Base-by-base conservation (phyloP, 2,888 invertebrate genomes). In the Andrena fulva region DNA sequence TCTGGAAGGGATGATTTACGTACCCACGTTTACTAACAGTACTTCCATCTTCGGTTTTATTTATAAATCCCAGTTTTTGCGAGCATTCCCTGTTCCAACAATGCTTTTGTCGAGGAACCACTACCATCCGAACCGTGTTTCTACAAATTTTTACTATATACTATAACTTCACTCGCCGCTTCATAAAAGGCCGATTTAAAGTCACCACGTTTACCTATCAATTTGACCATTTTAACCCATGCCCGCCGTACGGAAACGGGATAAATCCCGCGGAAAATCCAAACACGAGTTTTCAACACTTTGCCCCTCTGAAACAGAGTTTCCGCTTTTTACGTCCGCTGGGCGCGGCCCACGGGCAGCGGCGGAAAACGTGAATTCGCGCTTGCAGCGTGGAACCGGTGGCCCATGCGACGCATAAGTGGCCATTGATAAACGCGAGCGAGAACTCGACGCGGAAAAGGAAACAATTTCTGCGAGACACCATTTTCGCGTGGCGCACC, bases 1-100 rank as follows among this genome's bases (percentile, higher is more conserved):
- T 62, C 62, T 33, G 50, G 6, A n/a, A 60, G 20, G 31, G 29
- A 62, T 71, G 71, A 62, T 62, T 71, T 71, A 62, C 20, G 29
- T 12, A 16, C 24, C 16, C 48, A 2, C 60, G 33, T 63, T 52
- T 63, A 72, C 33, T 2, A 62, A 52, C 50, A 33, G n/a, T 7
- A 31, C 12, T 48, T 60, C 12, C 48, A n/a, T 3, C 50, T 24
- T 63, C 33, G 6, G 24, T 24, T 54, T n/a, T 10, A 12, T 48
- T 24, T 24, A 62, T 7, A 8, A 33, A 50, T 31, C 4, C 35
- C 33, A 5, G n/a, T 63, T 48, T 12, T 27, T 10, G 27, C 12
- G 29, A 62, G 27, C 24, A 16, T 33, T 62, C 29, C 35, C 52
- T 10, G 16, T 48, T n/a, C 12, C n/a, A 7, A 50, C 1, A 0